Conservation (phyloP, 1,140 invertebrate species). For the Aphidius ervi region DNA sequence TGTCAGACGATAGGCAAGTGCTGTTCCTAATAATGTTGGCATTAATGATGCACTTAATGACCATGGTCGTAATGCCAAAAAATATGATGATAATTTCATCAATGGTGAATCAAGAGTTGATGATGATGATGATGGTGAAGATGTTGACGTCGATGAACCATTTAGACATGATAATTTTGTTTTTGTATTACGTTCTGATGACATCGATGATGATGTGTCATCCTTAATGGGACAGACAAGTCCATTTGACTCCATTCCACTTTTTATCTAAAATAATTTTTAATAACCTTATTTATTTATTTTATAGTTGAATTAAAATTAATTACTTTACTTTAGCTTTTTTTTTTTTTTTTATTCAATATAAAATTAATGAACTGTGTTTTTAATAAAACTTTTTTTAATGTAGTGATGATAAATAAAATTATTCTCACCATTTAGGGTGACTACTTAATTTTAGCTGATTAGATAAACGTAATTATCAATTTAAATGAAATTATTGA, state of each 20-base stretch:
- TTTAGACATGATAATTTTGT: no score
- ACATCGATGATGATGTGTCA: slow-evolving; percentile 25
- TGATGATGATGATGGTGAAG: slow-evolving; percentile 28
- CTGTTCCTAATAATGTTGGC: slow-evolving; percentile 83
- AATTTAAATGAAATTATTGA: no score
- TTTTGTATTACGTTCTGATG: slow-evolving; percentile 34
- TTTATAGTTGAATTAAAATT: neutral
- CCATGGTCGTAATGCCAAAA: slow-evolving; percentile 85
- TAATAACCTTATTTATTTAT: slow-evolving; percentile 9
- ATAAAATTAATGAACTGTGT: no score
- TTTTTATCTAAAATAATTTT: slow-evolving; percentile 22
- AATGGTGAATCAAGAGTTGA: slow-evolving; percentile 54
- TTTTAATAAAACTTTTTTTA: no score
- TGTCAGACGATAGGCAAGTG: slow-evolving; percentile 74
- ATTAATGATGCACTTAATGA: slow-evolving; percentile 86
- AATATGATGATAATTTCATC: slow-evolving; percentile 83
- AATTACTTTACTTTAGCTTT: neutral
- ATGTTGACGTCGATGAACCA: slow-evolving; percentile 21
- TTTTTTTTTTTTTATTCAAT: no score
- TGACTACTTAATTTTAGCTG: no score
- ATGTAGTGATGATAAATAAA: no score
- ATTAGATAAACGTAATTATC: no score
- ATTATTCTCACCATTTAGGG: no score
- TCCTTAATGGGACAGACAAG: slow-evolving; percentile 20
- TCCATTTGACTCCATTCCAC: slow-evolving; percentile 36